Evolutionary conservation across 2,113 vertebrate genomes (phyloP).

Genomic region (Apeltes quadracus): DNA sequence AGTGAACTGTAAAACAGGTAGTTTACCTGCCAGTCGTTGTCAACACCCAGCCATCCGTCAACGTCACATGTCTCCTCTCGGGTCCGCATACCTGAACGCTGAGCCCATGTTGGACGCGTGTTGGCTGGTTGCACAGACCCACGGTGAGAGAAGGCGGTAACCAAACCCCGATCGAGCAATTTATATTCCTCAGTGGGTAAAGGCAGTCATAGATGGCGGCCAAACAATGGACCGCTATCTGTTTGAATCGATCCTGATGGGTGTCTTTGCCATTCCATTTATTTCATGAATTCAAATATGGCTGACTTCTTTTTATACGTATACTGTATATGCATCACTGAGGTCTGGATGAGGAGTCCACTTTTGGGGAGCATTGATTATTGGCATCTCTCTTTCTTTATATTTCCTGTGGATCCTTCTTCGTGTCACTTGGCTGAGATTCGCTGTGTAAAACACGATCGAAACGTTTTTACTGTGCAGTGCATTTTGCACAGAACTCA

Average conservation of each 20-base stretch:
- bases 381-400: background rate
- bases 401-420: background rate
- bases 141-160: conserved; percentile 35
- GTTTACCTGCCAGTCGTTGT: conserved; percentile 75
- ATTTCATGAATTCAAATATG: background rate
- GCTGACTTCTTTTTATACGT: background rate
- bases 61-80: conserved; percentile 49
- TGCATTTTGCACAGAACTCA: conserved; percentile 14
- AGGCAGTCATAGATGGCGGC: conserved; percentile 29
- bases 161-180: conserved; percentile 44
- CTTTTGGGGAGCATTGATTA: background rate
- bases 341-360: background rate
- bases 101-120: conserved; percentile 41
- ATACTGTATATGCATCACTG: background rate
- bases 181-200: conserved; percentile 41
- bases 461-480: conserved; percentile 2
- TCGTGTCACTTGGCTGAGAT: background rate
- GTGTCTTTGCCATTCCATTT: background rate
- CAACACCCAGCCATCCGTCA: conserved; percentile 73
- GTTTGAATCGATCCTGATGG: conserved; percentile 16
- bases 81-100: conserved; percentile 67
- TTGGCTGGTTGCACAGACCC: conserved; percentile 26
- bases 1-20: conserved; percentile 77
- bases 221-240: conserved; percentile 49
- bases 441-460: background rate